Base-by-base conservation (phyloP, 2,888 invertebrate genomes). In the Harmothoe impar region DNA sequence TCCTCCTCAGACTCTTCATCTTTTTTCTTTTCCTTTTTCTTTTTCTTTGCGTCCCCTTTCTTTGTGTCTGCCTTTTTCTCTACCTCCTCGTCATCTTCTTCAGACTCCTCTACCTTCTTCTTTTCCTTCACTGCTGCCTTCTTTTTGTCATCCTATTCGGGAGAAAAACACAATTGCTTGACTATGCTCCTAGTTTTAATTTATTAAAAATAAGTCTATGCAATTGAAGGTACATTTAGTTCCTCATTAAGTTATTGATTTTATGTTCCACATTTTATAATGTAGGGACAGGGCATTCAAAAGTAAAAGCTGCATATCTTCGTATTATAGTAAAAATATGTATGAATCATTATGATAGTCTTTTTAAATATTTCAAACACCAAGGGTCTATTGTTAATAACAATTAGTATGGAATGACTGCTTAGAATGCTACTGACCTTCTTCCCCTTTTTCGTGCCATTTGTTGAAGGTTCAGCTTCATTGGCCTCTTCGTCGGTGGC, bases 401-500 rank as follows among this genome's bases (percentile, higher is more conserved):
- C n/a, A n/a, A n/a, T n/a, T n/a, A n/a, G n/a, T n/a, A 43, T 43
- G 43, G 43, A 43, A 43, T n/a, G 43, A 43, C 10, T 43, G 43
- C 43, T 43, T 20, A 62, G 15, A 62, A 62, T 62, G n/a, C 20
- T 20, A 54, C 86, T 54, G 17, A 86, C 86, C 54, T 86, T 86
- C n/a, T 86, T 86, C 5, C 33, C 84, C 25, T 52, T 29, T 23
- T 84, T 84, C 10, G 78, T 78, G 5, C 81, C 81, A 23, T 81
- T 81, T 54, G 86, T 86, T 29, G 86, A 23, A 1, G 86, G 86
- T 29, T 52, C 86, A 20, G 54, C 52, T 86, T 86, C 86, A 31
- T 86, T 86, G 25, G 84, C 84, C 33, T 86, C 86, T 15, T 86
- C 86, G 29, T 86, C 86, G 25, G 86, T 86, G 20, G 86, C 86